phyloP scores from a whole-genome alignment of 2,113 vertebrate species.

The Limnothrissa miodon region DNA sequence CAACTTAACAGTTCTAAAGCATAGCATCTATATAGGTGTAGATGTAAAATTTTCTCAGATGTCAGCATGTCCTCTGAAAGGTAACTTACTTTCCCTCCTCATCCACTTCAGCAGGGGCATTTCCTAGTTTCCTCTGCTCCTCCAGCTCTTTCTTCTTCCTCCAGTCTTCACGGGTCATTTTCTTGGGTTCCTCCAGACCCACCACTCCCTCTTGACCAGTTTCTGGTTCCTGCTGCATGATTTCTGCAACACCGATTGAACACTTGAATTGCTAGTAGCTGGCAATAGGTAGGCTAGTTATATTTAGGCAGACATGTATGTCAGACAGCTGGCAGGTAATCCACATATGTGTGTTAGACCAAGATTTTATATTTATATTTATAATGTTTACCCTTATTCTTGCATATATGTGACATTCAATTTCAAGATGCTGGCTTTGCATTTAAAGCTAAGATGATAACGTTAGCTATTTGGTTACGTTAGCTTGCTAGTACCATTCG shows the following conservation, averaged over 20 bases:
- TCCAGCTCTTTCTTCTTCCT: conserved; percentile 98
- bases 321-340: no score
- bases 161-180: conserved; percentile 98
- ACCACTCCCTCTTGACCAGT: conserved; percentile 72
- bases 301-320: no score
- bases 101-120: conserved; percentile 96
- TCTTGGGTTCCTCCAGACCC: conserved; percentile 92
- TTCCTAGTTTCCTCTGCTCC: conserved; percentile 94
- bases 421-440: neutral
- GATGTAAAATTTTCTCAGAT: neutral
- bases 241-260: neutral
- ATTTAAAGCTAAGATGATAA: neutral
- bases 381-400: neutral
- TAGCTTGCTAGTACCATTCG: neutral
- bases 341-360: neutral
- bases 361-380: neutral
- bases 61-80: neutral
- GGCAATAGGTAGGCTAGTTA: neutral
- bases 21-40: no score
- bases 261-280: neutral
- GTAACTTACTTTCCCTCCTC: conserved; percentile 94
- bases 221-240: conserved; percentile 21
- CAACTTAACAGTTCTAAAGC: no score
- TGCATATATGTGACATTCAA: neutral
- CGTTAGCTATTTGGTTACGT: neutral